These are phyloP conservation scores for Chiridota heheva DNA, from an alignment of 35 echinoderm and acorn worm species.

Conservation along the genomic window DNA sequence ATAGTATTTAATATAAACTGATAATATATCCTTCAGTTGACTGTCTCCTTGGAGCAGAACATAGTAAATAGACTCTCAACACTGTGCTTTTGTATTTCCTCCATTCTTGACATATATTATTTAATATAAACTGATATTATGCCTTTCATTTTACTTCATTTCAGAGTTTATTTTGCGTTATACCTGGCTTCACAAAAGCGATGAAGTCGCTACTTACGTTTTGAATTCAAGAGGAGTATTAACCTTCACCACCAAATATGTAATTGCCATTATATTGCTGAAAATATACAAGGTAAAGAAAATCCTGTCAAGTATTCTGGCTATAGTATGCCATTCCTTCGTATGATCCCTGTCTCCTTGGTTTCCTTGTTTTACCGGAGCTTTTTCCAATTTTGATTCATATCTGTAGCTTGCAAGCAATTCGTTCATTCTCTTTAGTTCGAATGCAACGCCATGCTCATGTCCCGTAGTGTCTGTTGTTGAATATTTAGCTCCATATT, in stretches of 20 bases:
- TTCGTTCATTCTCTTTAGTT: slow-evolving; percentile 77
- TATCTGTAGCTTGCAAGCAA: slow-evolving; percentile 46
- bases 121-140: too few relatives aligned
- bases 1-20: too few relatives aligned
- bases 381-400: slow-evolving; percentile 21
- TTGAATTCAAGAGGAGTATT: too few relatives aligned
- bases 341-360: slow-evolving; percentile 32
- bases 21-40: too few relatives aligned
- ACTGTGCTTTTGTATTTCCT: too few relatives aligned
- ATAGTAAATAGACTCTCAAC: too few relatives aligned
- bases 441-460: slow-evolving; percentile 50
- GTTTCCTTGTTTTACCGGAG: neutral
- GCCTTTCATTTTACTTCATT: too few relatives aligned
- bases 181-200: too few relatives aligned
- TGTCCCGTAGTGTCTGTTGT: slow-evolving; percentile 8
- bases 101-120: too few relatives aligned
- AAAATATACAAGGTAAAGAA: slow-evolving; percentile 79
- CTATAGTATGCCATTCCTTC: slow-evolving; percentile 64
- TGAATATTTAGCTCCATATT: slow-evolving; percentile 37
- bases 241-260: slow-evolving; percentile 45
- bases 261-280: slow-evolving; percentile 53
- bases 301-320: slow-evolving; percentile 73
- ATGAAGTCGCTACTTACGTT: too few relatives aligned
- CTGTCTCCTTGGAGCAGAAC: too few relatives aligned
- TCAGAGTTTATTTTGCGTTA: too few relatives aligned